Conservation (phyloP, 1,140 invertebrate genomes). For the Drosophila pseudoananassae region DNA sequence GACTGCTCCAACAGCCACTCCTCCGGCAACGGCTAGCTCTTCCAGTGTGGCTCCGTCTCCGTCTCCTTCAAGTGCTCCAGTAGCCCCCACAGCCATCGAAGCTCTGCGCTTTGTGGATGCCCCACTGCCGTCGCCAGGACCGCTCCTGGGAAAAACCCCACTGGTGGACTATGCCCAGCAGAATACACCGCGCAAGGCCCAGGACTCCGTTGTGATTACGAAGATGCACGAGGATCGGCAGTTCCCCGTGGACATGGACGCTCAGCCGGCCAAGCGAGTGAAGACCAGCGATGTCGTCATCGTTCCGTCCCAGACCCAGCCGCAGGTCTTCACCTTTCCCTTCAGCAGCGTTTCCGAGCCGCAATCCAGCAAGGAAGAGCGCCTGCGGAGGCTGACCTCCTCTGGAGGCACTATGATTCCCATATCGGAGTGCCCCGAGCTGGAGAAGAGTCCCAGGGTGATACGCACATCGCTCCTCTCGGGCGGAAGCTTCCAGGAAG, state of each 20-base stretch:
- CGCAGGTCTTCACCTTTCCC: conserved; percentile 30
- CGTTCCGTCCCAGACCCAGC: conserved; percentile 15
- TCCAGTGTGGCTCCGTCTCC: not conserved
- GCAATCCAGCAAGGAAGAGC: conserved; percentile 67
- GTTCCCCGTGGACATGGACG: conserved; percentile 28
- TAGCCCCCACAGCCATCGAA: conserved; percentile 30
- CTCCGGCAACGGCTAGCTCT: not conserved
- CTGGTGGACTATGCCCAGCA: conserved; percentile 87
- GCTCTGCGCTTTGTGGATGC: conserved; percentile 83
- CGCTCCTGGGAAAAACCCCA: conserved; percentile 90
- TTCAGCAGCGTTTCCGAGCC: conserved; percentile 10
- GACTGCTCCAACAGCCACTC: conserved; percentile 10
- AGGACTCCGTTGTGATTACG: conserved; percentile 76
- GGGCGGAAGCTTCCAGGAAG: conserved; percentile 79
- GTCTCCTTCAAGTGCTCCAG: not conserved
- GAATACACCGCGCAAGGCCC: conserved; percentile 55
- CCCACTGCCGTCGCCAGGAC: conserved; percentile 90
- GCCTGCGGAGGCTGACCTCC: conserved; percentile 69
- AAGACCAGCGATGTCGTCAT: conserved; percentile 25
- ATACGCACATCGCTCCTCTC: conserved; percentile 77
- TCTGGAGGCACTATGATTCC: conserved; percentile 81
- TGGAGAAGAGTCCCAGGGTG: conserved; percentile 78
- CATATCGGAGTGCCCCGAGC: conserved; percentile 74
- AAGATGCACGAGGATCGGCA: conserved; percentile 82
- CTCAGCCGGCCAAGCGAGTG: conserved; percentile 38